Evolutionary conservation across 2,797 vertebrate species (phyloP).

Genomic region (Cuculus canorus): DNA sequence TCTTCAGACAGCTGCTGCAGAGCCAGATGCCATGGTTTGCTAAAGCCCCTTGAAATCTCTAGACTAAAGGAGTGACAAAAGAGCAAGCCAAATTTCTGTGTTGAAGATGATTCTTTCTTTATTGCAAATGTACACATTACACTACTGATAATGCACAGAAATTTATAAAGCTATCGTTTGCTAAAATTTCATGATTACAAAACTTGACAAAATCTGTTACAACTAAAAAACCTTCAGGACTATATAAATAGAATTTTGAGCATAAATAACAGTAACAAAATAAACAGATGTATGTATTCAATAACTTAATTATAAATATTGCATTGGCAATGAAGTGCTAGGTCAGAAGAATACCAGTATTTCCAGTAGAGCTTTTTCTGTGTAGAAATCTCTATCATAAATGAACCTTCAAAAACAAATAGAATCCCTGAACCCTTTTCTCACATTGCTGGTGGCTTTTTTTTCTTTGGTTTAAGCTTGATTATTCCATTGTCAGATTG

Average conservation of each 20-base stretch:
- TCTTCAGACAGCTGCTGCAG: accelerated
- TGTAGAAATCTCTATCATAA: constrained; percentile 19
- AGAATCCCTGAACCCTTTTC: neutral
- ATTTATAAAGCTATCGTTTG: neutral
- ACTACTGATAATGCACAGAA: constrained; percentile 17
- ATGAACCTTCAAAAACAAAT: neutral
- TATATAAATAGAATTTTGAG: constrained; percentile 79
- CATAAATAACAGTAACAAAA: constrained; percentile 84
- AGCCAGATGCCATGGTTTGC: neutral
- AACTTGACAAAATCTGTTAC: constrained; percentile 24
- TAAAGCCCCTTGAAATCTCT: neutral
- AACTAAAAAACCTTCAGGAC: constrained; percentile 48
- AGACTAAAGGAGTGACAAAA: neutral
- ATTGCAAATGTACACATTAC: constrained; percentile 58
- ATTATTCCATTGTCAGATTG: neutral
- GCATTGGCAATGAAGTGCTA: constrained; percentile 77
- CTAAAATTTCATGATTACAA: constrained; percentile 42
- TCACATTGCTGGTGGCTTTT: neutral
- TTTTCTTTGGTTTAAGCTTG: neutral
- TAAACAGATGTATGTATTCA: constrained; percentile 71
- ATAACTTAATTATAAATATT: constrained; percentile 86
- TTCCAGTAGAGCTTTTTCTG: neutral
- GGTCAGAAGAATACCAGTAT: constrained; percentile 57
- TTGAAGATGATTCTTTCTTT: constrained; percentile 18
- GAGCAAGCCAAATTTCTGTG: neutral